Percentiles rank a stretch among this genome's conserved stretches.
Conservation (phyloP, 2,888 invertebrate species). For the Oligia fasciuncula region DNA sequence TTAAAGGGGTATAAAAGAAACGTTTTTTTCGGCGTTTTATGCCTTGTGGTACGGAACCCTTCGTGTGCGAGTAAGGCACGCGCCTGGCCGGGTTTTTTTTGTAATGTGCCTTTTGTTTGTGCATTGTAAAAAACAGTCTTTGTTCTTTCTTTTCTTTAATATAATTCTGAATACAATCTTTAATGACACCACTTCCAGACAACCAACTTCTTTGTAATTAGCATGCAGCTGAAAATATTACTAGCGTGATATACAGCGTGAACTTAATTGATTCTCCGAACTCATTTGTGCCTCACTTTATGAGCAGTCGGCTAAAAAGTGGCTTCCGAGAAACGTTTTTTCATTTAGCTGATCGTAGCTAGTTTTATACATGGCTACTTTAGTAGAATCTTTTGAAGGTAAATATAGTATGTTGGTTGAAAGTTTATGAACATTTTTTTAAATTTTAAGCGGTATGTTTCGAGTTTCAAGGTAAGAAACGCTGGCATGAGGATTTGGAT, state of each 20-base stretch:
- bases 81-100: background rate
- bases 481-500: background rate
- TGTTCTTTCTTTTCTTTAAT: background rate
- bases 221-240: slow-evolving; percentile 57
- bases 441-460: no score
- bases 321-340: slow-evolving; percentile 20
- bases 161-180: background rate
- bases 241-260: slow-evolving; percentile 30
- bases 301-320: slow-evolving; percentile 8
- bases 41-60: no score
- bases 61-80: no score
- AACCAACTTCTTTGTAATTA: slow-evolving; percentile 44
- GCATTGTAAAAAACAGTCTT: background rate
- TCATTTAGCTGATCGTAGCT: background rate
- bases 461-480: background rate
- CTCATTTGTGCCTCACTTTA: slow-evolving; percentile 18
- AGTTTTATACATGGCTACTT: background rate
- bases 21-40: no score
- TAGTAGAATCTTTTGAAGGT: background rate
- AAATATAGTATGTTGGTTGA: background rate
- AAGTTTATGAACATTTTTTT: background rate
- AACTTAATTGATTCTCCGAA: slow-evolving; percentile 58
- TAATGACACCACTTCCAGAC: slow-evolving; percentile 12
- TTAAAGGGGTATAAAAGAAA: no score
- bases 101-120: background rate